A percentile compares a stretch with the other conserved stretches of the same genome.
These are phyloP conservation scores for Scytalopus superciliaris DNA, from an alignment of 2,113 vertebrate genomes.

Conservation along the genomic window DNA sequence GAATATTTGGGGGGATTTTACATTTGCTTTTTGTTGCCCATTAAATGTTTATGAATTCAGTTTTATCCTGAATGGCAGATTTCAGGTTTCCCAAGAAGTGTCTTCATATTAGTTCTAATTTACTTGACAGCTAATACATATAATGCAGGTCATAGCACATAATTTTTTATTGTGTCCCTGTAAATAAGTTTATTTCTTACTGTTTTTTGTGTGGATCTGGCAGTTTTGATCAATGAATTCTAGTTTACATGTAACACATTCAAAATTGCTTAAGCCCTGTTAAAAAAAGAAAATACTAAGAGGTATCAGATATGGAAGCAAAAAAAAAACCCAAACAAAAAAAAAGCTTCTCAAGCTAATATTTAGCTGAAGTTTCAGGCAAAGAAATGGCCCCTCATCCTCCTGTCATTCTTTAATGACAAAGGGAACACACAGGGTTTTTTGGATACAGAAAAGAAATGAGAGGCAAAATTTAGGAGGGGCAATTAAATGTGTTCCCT, in stretches of 20 bases:
- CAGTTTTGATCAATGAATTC: slow-evolving; percentile 1
- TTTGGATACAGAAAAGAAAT: not conserved
- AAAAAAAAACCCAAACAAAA: not conserved
- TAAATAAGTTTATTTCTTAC: not conserved
- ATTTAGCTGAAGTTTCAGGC: not conserved
- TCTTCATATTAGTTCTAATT: not conserved
- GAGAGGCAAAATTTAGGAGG: not conserved
- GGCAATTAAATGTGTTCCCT: not conserved
- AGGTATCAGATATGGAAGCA: not conserved
- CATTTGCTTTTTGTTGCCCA: not conserved
- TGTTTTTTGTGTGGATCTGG: not conserved
- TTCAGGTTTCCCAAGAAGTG: not conserved
- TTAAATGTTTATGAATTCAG: not conserved
- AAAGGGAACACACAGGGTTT: not conserved
- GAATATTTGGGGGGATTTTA: not conserved
- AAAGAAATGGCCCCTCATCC: not conserved
- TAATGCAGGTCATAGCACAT: not conserved
- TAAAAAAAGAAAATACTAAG: not conserved
- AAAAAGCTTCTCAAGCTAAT: not conserved
- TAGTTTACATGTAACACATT: not conserved
- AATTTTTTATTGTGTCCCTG: not conserved
- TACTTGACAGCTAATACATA: not conserved
- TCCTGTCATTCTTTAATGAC: not conserved
- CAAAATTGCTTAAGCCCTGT: not conserved
- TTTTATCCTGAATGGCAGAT: not conserved